phyloP scores from a whole-genome alignment of 2,888 invertebrate species.

The Tetranychus piercei region DNA sequence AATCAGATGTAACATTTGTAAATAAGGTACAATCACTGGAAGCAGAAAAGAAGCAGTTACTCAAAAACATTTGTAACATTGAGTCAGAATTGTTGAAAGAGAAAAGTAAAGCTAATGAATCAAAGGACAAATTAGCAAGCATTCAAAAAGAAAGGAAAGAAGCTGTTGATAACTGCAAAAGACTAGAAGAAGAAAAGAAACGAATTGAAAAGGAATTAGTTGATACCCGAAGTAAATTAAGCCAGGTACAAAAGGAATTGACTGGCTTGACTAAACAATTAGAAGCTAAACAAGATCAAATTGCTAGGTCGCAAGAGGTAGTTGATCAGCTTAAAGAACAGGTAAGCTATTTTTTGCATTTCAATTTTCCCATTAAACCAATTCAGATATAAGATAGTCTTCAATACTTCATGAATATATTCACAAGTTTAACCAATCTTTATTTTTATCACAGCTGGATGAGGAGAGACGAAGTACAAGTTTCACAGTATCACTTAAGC shows the following conservation, averaged over 20 bases:
- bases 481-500: conserved; percentile 3
- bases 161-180: conserved; percentile 20
- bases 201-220: conserved; percentile 33
- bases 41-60: conserved; percentile 44
- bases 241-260: conserved; percentile 47
- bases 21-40: conserved; percentile 41
- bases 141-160: conserved; percentile 23
- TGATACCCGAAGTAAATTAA: conserved; percentile 48
- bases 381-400: too few species aligned
- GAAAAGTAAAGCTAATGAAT: conserved; percentile 40
- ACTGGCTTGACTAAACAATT: conserved; percentile 43
- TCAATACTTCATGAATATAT: too few species aligned
- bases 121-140: conserved; percentile 23
- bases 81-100: conserved; percentile 34
- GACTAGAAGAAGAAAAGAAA: conserved; percentile 20
- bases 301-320: conserved; percentile 21
- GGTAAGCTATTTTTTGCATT: conserved; percentile 18
- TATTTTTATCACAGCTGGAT: conserved; percentile 27
- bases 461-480: conserved; percentile 27
- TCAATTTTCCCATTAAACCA: not conserved
- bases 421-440: too few species aligned
- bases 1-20: conserved; percentile 16
- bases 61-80: conserved; percentile 35
- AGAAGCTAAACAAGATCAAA: conserved; percentile 31
- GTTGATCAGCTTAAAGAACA: conserved; percentile 25